These are phyloP conservation scores for Australoheros scitulus DNA, from an alignment of 2,113 vertebrate species.

Conservation along the genomic window DNA sequence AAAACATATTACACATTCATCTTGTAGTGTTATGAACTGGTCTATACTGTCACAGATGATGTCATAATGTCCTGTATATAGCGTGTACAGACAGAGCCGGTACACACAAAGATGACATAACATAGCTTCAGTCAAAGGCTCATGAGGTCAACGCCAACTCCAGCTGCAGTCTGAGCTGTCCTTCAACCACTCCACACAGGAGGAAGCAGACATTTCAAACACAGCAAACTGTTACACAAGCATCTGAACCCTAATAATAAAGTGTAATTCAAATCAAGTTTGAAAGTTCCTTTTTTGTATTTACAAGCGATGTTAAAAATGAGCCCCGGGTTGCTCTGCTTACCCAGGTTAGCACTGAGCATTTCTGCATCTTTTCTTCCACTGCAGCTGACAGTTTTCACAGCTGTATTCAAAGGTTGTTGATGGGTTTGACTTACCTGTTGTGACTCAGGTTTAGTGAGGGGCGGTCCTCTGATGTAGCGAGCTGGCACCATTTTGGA, in stretches of 20 bases:
- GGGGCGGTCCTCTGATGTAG: slow-evolving; percentile 23
- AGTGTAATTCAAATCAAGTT: neutral
- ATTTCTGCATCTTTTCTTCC: too few relatives aligned
- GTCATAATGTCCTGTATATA: too few relatives aligned
- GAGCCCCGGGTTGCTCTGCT: neutral
- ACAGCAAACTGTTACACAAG: neutral
- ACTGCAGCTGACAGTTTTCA: neutral
- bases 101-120: neutral
- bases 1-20: too few relatives aligned
- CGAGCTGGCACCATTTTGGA: slow-evolving; percentile 19
- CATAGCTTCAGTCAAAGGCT: neutral
- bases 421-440: slow-evolving; percentile 14
- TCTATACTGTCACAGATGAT: too few relatives aligned
- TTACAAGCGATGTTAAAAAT: neutral
- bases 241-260: neutral
- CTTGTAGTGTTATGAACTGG: too few relatives aligned
- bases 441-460: neutral
- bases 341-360: neutral
- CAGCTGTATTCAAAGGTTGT: too few relatives aligned
- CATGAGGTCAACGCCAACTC: neutral
- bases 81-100: too few relatives aligned
- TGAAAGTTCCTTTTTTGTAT: neutral
- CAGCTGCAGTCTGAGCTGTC: neutral
- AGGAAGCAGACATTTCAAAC: neutral
- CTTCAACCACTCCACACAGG: neutral